Percentiles rank a stretch among this genome's conserved stretches.
These are phyloP conservation scores for Tetramorium bicarinatum DNA, from an alignment of 2,888 invertebrate genomes.

Conservation along the genomic window DNA sequence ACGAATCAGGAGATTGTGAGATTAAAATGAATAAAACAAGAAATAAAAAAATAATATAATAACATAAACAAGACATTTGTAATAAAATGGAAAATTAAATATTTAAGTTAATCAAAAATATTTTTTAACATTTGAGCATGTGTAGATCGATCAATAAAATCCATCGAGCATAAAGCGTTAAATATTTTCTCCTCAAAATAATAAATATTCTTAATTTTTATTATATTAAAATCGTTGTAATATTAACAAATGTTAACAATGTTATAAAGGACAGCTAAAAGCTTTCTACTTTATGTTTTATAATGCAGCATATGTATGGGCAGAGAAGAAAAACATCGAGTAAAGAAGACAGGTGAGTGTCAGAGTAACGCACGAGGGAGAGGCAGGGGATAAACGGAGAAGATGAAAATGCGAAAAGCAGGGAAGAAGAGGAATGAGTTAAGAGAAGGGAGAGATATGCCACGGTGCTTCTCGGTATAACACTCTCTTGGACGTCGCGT, in stretches of 20 bases:
- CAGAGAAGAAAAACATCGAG: conserved; percentile 12
- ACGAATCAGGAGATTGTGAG: conserved; percentile 32
- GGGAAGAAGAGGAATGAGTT: conserved; percentile 45
- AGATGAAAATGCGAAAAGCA: conserved; percentile 68
- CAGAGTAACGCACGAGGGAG: conserved; percentile 53
- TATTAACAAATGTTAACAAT: not conserved
- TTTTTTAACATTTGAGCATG: not conserved
- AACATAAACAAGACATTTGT: not conserved
- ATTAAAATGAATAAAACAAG: conserved; percentile 48
- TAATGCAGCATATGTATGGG: not conserved
- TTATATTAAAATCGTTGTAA: not conserved
- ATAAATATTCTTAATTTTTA: not conserved
- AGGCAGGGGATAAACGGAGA: conserved; percentile 62
- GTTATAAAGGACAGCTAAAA: not conserved
- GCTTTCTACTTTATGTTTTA: not conserved
- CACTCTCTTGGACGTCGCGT: conserved; percentile 78
- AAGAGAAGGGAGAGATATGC: conserved; percentile 49
- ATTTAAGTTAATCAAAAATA: not conserved
- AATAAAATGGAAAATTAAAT: not conserved
- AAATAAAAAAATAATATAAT: conserved; percentile 16
- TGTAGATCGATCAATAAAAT: not conserved
- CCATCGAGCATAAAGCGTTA: not conserved
- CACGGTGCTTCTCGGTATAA: conserved; percentile 74
- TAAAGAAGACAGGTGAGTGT: conserved; percentile 60
- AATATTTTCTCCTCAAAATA: not conserved